Conservation (phyloP, 2,888 invertebrate genomes). For the Phalera bucephala region DNA sequence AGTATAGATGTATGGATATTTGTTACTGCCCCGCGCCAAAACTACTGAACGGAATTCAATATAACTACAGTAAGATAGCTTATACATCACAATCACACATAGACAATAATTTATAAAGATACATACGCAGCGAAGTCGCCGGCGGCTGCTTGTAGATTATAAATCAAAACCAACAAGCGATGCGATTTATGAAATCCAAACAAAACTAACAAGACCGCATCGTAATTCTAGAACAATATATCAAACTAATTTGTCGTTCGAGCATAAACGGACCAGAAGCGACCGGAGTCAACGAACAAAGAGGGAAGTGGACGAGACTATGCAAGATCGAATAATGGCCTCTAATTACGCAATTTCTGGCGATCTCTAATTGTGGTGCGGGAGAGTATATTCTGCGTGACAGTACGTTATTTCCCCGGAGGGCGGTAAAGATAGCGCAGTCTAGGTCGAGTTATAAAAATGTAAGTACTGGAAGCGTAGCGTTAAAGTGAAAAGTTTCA, state of each 20-base stretch:
- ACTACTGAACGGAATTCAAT: no score
- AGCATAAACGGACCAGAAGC: constrained; percentile 21
- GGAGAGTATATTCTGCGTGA: constrained; percentile 79
- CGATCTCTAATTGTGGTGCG: constrained; percentile 79
- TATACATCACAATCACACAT: no score
- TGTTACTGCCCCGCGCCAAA: no score
- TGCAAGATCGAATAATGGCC: constrained; percentile 76
- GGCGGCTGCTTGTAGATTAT: background rate
- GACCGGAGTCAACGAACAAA: constrained; percentile 42
- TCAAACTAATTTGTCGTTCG: constrained; percentile 30
- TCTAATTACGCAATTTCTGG: constrained; percentile 82
- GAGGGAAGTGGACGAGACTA: constrained; percentile 51
- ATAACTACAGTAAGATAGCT: no score
- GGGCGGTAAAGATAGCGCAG: constrained; percentile 79
- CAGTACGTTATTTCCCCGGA: constrained; percentile 80
- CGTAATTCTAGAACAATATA: constrained; percentile 28
- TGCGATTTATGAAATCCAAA: constrained; percentile 1
- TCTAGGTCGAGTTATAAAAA: constrained; percentile 48
- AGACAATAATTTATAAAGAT: background rate
- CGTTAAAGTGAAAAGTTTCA: no score
- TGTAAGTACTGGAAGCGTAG: constrained; percentile 37
- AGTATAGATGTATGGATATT: no score
- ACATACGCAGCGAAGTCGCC: background rate
- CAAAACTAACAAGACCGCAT: constrained; percentile 17
- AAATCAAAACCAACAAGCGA: background rate